These are phyloP conservation scores for Panorpa germanica DNA, from an alignment of 2,888 invertebrate species.

Conservation along the genomic window DNA sequence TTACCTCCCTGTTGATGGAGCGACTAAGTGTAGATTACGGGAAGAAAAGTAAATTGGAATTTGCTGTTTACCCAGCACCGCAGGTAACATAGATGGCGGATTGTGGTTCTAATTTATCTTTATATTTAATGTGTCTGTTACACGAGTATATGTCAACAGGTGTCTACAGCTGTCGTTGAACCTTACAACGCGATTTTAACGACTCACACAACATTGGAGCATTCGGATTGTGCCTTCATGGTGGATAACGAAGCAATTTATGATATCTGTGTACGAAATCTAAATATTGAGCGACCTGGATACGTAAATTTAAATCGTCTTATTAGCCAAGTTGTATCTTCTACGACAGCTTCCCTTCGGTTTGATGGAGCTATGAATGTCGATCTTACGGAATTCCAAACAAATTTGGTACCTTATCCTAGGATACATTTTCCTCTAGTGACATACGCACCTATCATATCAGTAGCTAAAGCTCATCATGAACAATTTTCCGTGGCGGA, in stretches of 20 bases:
- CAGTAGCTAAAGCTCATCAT: conserved; percentile 37
- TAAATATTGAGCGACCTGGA: conserved; percentile 64
- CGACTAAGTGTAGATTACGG: conserved; percentile 65
- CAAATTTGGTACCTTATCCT: conserved; percentile 35
- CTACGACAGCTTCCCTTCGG: conserved; percentile 36
- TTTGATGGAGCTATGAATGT: conserved; percentile 40
- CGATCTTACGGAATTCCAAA: conserved; percentile 39
- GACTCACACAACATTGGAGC: conserved; percentile 73
- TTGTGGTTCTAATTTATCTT: not conserved
- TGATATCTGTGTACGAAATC: conserved; percentile 71
- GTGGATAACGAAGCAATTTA: conserved; percentile 93
- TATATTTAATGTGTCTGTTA: conserved; percentile 13
- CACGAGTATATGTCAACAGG: conserved; percentile 26
- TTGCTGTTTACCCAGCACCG: conserved; percentile 82
- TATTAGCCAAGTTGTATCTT: conserved; percentile 51
- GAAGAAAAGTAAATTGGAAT: conserved; percentile 76
- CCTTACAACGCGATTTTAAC: conserved; percentile 86
- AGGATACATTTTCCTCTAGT: conserved; percentile 39
- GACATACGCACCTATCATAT: conserved; percentile 35
- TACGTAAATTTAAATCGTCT: conserved; percentile 71
- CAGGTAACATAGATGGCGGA: conserved; percentile 30
- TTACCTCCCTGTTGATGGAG: conserved; percentile 76
- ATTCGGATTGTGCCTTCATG: conserved; percentile 86
- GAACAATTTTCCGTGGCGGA: conserved; percentile 43
- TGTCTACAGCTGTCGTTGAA: conserved; percentile 85